phyloP scores from a whole-genome alignment of 1,140 invertebrate species.

The Bombus pyrosoma region DNA sequence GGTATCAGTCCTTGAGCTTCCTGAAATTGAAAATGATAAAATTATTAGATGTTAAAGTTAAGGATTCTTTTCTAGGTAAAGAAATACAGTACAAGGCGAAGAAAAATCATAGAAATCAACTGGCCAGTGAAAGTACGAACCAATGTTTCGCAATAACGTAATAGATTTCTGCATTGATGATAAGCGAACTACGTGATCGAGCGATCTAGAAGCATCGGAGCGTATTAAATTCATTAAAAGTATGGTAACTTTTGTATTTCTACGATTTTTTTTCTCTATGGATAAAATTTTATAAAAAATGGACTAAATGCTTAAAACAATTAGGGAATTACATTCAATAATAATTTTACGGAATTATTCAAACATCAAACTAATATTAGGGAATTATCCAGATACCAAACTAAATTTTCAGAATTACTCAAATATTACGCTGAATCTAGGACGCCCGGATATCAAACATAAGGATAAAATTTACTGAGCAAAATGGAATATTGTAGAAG shows the following conservation, averaged over 20 bases:
- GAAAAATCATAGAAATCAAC: slow-evolving; percentile 17
- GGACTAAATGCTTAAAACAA: background rate
- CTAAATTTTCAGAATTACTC: too few species aligned
- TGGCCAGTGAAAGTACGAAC: background rate
- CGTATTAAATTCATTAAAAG: slow-evolving; percentile 2
- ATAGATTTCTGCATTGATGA: background rate
- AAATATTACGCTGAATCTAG: too few species aligned
- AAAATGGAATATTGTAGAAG: too few species aligned
- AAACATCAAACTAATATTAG: background rate
- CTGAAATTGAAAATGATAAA: slow-evolving; percentile 78
- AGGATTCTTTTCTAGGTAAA: background rate
- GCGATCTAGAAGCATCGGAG: background rate
- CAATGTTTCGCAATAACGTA: slow-evolving; percentile 3
- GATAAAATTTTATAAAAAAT: background rate
- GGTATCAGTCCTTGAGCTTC: slow-evolving; percentile 93
- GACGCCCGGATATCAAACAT: too few species aligned
- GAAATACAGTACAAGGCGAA: background rate
- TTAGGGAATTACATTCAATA: background rate
- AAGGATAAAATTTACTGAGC: background rate
- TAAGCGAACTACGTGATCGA: background rate
- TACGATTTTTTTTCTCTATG: background rate
- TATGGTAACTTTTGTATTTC: background rate
- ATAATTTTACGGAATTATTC: background rate
- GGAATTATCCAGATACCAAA: background rate
- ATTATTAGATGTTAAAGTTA: background rate